These are phyloP conservation scores for Chaetogeoica ovagalla DNA, from an alignment of 2,888 invertebrate species.

Conservation along the genomic window DNA sequence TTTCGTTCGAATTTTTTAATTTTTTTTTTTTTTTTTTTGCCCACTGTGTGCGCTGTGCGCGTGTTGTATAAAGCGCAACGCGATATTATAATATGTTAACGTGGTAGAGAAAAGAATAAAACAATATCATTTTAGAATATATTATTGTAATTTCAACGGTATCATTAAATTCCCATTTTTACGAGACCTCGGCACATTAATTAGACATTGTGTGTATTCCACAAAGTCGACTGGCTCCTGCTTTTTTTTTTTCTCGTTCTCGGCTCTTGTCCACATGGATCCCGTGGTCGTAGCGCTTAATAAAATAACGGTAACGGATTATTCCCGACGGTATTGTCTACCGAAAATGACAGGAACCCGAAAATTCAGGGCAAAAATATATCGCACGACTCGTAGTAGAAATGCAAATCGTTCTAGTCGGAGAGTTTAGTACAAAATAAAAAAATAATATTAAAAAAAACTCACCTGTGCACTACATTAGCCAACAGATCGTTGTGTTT, in stretches of 20 bases:
- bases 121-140: background rate
- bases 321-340: background rate
- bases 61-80: too few relatives aligned
- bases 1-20: too few relatives aligned
- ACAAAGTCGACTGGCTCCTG: background rate
- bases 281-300: background rate
- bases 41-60: too few relatives aligned
- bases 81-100: background rate
- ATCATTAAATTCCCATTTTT: background rate
- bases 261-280: background rate
- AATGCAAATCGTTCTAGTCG: too few relatives aligned
- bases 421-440: background rate
- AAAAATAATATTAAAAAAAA: background rate
- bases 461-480: conserved; percentile 90
- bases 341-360: background rate
- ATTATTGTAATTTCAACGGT: background rate
- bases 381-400: too few relatives aligned
- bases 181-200: background rate
- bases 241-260: background rate
- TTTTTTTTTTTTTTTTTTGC: too few relatives aligned
- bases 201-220: conserved; percentile 10
- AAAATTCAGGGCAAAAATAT: too few relatives aligned
- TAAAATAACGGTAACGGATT: background rate
- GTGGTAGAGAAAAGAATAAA: background rate
- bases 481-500: conserved; percentile 91